A percentile compares a stretch with the other conserved stretches of the same genome.
Conservation (phyloP, 2,888 invertebrate genomes). For the Callyntrura guangdongensis region DNA sequence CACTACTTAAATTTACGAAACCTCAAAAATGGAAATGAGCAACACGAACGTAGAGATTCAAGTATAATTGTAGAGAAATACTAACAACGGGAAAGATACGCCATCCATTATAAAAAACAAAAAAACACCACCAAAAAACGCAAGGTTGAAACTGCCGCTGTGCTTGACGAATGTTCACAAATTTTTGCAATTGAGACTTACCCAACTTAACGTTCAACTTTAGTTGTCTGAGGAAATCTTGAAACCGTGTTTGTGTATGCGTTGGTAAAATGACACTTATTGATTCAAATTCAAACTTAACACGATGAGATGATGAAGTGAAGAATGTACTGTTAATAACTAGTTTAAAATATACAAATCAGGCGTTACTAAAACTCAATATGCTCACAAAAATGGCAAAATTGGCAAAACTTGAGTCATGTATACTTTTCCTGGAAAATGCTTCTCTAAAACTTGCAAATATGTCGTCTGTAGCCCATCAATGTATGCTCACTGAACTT, state of each 20-base stretch:
- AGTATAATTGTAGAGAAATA: no score
- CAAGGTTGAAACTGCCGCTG: neutral
- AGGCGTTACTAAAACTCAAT: neutral
- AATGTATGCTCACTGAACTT: neutral
- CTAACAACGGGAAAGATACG: neutral
- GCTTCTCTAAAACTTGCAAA: neutral
- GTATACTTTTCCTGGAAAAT: neutral
- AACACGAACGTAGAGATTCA: neutral
- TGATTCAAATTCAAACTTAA: neutral
- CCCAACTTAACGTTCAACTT: slow-evolving; percentile 22
- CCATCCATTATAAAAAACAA: neutral
- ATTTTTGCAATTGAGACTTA: neutral
- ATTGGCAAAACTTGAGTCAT: slow-evolving; percentile 5
- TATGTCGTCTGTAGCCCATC: neutral
- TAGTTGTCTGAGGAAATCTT: neutral
- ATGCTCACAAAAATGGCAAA: slow-evolving; percentile 12
- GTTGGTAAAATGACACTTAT: neutral
- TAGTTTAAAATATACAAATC: neutral
- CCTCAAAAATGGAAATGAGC: neutral
- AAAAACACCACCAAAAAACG: neutral
- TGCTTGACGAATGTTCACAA: neutral
- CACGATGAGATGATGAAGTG: neutral
- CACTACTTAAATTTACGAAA: neutral
- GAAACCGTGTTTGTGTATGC: neutral
- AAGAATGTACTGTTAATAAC: neutral